Evolutionary conservation across 2,888 invertebrate species (phyloP).

Genomic region (Drosophila cognata): DNA sequence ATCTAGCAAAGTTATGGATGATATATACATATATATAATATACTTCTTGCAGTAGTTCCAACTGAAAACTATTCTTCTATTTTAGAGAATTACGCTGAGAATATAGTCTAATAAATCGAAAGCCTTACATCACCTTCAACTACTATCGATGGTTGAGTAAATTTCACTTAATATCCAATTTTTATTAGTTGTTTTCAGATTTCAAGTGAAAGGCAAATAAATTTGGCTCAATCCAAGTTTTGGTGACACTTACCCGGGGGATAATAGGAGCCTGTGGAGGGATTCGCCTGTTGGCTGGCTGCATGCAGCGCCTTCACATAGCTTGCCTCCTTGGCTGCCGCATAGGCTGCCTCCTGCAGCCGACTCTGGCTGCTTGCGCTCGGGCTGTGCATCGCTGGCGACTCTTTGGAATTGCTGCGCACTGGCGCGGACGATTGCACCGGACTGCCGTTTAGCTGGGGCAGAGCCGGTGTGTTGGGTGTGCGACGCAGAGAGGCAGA

Average conservation of each 20-base stretch:
- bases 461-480: conserved; percentile 31
- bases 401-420: conserved; percentile 83
- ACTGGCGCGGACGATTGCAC: conserved; percentile 59
- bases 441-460: conserved; percentile 72
- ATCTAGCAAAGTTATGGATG: not conserved
- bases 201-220: not conserved
- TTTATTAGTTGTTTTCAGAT: not conserved
- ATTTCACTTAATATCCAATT: not conserved
- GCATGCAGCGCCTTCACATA: conserved; percentile 84
- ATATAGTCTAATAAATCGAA: not conserved
- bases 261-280: conserved; percentile 86
- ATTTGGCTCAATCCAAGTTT: not conserved
- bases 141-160: not conserved
- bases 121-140: not conserved
- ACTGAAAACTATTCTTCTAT: not conserved
- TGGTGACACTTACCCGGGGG: conserved; percentile 54
- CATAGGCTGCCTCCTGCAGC: conserved; percentile 68
- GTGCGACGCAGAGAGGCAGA: conserved; percentile 37
- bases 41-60: not conserved
- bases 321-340: conserved; percentile 83
- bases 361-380: conserved; percentile 75
- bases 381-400: conserved; percentile 74
- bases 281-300: conserved; percentile 72
- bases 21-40: not conserved
- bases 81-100: not conserved